These are phyloP conservation scores for Eueremaeus valkanovi DNA, from an alignment of 2,888 invertebrate genomes.

Conservation along the genomic window DNA sequence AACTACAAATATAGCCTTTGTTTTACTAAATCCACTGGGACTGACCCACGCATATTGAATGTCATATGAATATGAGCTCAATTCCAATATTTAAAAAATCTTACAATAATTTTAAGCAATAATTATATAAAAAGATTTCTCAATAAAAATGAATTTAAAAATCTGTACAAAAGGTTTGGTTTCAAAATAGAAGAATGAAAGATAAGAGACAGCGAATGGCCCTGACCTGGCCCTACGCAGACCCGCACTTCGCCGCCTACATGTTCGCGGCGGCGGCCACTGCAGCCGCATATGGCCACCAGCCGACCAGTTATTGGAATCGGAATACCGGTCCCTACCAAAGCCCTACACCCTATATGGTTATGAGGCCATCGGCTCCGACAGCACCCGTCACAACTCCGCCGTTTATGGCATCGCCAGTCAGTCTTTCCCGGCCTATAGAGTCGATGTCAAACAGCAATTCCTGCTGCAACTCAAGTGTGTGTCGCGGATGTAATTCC, in stretches of 20 bases:
- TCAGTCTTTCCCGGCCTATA: background rate
- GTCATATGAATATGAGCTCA: too few relatives aligned
- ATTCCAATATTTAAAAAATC: too few relatives aligned
- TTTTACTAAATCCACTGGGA: too few relatives aligned
- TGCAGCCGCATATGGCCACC: constrained; percentile 58
- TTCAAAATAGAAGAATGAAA: constrained; percentile 74
- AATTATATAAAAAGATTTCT: too few relatives aligned
- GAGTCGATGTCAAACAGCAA: constrained; percentile 14
- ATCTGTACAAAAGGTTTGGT: constrained; percentile 72
- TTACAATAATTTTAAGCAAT: too few relatives aligned
- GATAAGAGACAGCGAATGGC: constrained; percentile 94
- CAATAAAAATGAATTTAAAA: too few relatives aligned
- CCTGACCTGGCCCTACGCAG: constrained; percentile 91
- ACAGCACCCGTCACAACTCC: background rate
- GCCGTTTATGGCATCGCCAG: constrained; percentile 2
- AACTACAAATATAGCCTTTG: too few relatives aligned
- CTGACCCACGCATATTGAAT: too few relatives aligned
- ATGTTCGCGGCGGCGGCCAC: constrained; percentile 80
- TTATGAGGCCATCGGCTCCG: constrained; percentile 13
- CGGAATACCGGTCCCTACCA: constrained; percentile 10
- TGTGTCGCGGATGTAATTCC: constrained; percentile 29
- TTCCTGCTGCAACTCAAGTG: constrained; percentile 15
- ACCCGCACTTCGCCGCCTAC: constrained; percentile 82
- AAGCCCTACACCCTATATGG: background rate
- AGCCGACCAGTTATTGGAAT: constrained; percentile 44